These are phyloP conservation scores for Lethenteron reissneri DNA, from an alignment of 2,113 vertebrate species.

Conservation along the genomic window DNA sequence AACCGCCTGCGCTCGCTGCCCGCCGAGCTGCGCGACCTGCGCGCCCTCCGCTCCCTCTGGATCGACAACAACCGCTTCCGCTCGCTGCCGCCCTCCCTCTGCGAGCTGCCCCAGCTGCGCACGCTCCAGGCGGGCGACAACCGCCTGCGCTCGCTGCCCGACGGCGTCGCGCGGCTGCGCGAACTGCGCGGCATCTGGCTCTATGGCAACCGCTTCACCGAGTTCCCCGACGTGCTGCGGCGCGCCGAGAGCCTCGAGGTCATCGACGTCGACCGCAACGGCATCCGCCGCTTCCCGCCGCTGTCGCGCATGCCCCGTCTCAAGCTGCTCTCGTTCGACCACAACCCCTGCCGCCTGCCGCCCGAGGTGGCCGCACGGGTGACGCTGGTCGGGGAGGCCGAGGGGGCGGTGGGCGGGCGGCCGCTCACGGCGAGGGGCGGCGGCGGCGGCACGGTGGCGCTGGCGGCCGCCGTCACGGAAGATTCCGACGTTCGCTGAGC, in stretches of 20 bases:
- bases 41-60: constrained; percentile 66
- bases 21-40: constrained; percentile 36
- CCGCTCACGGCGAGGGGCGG: constrained; percentile 9
- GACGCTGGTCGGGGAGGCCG: constrained; percentile 38
- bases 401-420: constrained; percentile 13
- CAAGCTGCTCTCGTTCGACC: constrained; percentile 67
- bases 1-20: constrained; percentile 59
- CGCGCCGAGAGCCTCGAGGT: constrained; percentile 50
- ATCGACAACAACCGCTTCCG: constrained; percentile 66
- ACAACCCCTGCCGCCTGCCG: constrained; percentile 45
- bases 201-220: constrained; percentile 64
- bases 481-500: too few species aligned
- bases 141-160: constrained; percentile 44
- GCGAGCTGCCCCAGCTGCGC: constrained; percentile 44
- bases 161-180: constrained; percentile 40
- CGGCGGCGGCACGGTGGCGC: constrained; percentile 9
- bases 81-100: constrained; percentile 47
- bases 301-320: constrained; percentile 32
- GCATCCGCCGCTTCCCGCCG: constrained; percentile 48
- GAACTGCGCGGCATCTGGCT: constrained; percentile 61
- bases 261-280: constrained; percentile 69
- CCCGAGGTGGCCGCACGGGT: constrained; percentile 43
- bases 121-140: constrained; percentile 82
- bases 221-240: constrained; percentile 47
- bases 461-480: constrained; percentile 7